Base-by-base conservation (phyloP, 2,113 vertebrate genomes). In the Girardinichthys multiradiatus region DNA sequence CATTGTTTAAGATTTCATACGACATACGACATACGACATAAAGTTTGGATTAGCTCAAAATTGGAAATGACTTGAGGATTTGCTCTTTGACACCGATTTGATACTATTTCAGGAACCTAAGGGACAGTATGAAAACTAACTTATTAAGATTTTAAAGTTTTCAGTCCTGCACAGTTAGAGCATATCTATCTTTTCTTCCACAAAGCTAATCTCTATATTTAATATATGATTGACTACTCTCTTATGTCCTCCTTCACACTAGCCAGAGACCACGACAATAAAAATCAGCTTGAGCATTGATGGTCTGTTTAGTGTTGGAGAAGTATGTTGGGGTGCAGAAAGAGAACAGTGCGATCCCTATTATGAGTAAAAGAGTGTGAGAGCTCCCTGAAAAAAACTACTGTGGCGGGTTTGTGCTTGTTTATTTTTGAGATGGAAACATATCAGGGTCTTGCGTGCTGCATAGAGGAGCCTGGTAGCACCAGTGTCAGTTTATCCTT, bases 161-260 rank as follows among this genome's bases (percentile, higher is more conserved):
- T 33, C 29, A 33, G 5, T 28, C 1, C 63, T 21, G 48, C 45
- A 37, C 48, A 73, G 15, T 21, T 39, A 30, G n/a, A 21, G 37
- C 14, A 2, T 59, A 27, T 66, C 35, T 45, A 17, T 66, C 11
- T 27, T 11, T 61, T 37, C 27, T 42, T 27, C 29, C 7, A 62
- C 57, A 48, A n/a, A 29, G 51, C 13, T 26, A 2, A 71, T 71
- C 39, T 77, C 51, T 58, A 58, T 9, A 65, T 48, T 28, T 70
- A 33, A 57, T 57, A 29, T n/a, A 31, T 69, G 13, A 48, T 59
- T 62, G 42, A n/a, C 21, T 2, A 30, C 24, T 37, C 27, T 15
- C 13, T 48, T 26, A 4, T 27, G 57, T 17, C 42, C 42, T 19
- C 42, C 42, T 45, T 45, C 42, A 19, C 17, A 45, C 42, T 4